phyloP scores from a whole-genome alignment of 2,113 vertebrate species.

The Paedocypris sp. region DNA sequence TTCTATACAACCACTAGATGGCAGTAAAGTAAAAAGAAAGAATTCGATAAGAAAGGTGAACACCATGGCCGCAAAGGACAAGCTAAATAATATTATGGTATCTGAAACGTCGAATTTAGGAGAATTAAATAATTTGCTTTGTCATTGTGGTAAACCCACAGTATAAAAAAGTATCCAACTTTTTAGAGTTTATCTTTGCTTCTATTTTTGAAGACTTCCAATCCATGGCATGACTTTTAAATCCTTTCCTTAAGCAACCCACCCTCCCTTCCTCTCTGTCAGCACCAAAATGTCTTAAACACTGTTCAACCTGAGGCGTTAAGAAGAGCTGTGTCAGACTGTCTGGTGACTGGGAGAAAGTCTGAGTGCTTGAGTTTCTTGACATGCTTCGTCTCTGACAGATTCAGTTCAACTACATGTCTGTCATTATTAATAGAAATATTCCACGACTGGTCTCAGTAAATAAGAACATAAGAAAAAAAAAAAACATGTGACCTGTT shows the following conservation, averaged over 20 bases:
- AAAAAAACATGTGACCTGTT: background rate
- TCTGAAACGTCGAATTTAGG: no score
- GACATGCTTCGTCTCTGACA: background rate
- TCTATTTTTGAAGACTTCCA: no score
- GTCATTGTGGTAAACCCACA: no score
- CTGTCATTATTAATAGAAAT: background rate
- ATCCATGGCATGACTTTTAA: background rate
- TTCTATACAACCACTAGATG: constrained; percentile 22
- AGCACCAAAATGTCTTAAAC: background rate
- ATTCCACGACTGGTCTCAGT: background rate
- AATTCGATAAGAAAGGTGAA: no score
- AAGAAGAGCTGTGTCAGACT: no score
- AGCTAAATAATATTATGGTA: no score
- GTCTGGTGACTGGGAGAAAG: background rate
- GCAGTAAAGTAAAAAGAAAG: background rate
- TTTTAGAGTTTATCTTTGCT: no score
- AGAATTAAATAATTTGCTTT: no score
- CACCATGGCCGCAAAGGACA: no score
- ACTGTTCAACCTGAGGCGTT: constrained; percentile 3
- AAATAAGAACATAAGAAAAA: background rate
- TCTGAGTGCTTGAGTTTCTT: background rate
- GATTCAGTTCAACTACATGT: background rate
- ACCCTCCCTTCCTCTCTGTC: background rate
- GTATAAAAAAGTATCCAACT: no score
- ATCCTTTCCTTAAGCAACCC: background rate